Percentiles rank a stretch among this genome's conserved stretches.
These are phyloP conservation scores for Elysia chlorotica DNA, from an alignment of 1,140 invertebrate species.

Conservation along the genomic window DNA sequence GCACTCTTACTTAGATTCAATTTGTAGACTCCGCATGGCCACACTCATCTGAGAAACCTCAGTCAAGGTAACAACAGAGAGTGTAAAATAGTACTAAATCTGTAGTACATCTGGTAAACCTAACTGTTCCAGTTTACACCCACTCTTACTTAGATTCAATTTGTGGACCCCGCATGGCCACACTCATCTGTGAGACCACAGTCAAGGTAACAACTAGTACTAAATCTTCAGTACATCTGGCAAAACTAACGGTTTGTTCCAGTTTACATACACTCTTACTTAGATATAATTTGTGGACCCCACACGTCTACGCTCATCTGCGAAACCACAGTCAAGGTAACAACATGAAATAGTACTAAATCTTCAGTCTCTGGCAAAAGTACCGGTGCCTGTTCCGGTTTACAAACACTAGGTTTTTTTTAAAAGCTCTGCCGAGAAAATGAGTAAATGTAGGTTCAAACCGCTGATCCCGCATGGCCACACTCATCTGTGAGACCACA, in stretches of 20 bases:
- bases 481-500: background rate
- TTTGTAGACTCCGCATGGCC: conserved; percentile 43
- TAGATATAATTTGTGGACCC: background rate
- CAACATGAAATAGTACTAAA: too few species aligned
- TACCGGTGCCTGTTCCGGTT: too few species aligned
- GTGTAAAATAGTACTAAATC: background rate
- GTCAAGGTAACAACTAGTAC: background rate
- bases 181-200: background rate
- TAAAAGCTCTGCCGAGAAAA: too few species aligned
- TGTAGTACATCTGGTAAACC: background rate
- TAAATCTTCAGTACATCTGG: background rate
- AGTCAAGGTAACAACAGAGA: conserved; percentile 48
- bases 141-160: background rate
- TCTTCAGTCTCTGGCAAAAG: too few species aligned
- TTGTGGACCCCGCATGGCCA: background rate
- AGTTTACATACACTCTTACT: too few species aligned
- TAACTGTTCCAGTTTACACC: background rate
- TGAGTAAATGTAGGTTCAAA: background rate
- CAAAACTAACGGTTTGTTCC: too few species aligned
- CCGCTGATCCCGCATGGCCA: background rate
- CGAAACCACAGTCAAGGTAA: background rate
- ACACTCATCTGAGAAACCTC: conserved; percentile 61
- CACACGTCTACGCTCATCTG: background rate
- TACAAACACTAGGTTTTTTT: too few species aligned
- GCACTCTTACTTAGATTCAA: too few species aligned